Conservation (phyloP, 2,797 vertebrate species). For the Thaleichthys pacificus region DNA sequence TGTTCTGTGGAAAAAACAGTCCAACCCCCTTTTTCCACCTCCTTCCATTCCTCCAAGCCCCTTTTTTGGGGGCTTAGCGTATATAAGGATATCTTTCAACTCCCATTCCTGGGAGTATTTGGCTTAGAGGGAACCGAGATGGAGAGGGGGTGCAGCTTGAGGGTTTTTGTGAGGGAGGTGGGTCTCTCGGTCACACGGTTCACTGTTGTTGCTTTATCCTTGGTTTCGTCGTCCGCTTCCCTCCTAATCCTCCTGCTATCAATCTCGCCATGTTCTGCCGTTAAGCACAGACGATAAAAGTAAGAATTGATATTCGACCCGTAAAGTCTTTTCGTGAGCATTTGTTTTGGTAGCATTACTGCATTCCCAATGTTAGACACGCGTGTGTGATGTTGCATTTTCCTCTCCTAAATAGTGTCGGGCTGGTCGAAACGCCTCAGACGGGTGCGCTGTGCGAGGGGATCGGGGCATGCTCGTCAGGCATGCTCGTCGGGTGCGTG, state of each 20-base stretch:
- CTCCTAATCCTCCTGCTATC: constrained; percentile 41
- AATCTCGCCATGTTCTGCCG: constrained; percentile 23
- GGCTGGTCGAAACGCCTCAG: not conserved
- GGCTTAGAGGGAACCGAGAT: constrained; percentile 37
- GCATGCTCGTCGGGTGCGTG: constrained; percentile 50
- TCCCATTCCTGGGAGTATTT: constrained; percentile 40
- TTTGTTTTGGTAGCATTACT: too few species aligned
- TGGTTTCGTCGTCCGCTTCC: constrained; percentile 43
- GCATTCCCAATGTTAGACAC: too few species aligned
- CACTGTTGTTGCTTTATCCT: constrained; percentile 43
- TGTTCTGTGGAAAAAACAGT: constrained; percentile 51
- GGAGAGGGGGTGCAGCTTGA: constrained; percentile 38
- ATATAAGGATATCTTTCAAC: constrained; percentile 51
- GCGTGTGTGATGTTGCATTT: too few species aligned
- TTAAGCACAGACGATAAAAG: constrained; percentile 38
- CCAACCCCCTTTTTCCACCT: constrained; percentile 45
- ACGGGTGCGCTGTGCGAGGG: not conserved
- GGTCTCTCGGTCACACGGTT: constrained; percentile 33
- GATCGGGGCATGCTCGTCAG: constrained; percentile 39
- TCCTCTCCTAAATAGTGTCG: too few species aligned
- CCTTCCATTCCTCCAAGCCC: constrained; percentile 5
- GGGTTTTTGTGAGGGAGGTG: constrained; percentile 30
- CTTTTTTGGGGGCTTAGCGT: constrained; percentile 47
- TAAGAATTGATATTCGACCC: constrained; percentile 14
- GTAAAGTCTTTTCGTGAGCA: constrained; percentile 32